Evolutionary conservation across 2,797 vertebrate genomes (phyloP), one percentile per base, ranked within the genome.

Genomic region (Perodicticus potto): DNA sequence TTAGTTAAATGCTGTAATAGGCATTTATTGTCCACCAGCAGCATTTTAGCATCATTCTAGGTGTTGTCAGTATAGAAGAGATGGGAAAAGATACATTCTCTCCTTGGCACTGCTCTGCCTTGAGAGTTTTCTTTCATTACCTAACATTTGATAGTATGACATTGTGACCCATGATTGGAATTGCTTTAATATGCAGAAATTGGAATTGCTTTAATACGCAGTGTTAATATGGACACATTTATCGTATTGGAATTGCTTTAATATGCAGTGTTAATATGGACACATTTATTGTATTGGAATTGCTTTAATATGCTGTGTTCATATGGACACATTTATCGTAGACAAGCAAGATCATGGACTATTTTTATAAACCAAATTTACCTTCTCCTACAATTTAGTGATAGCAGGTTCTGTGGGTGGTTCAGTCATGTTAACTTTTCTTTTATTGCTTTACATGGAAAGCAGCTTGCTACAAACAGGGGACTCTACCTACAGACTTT

Each of bases 131-230:
- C 53, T 37, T 85, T 49, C 27, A 43, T 57, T 59, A 45, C 19
- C 55, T 69, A 20, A 11, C 20, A 27, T 57, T 78, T 82, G 69
- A 4, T 59, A 32, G 32, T 49, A 14, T 29, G n/a, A 13, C 12
- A 34, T 49, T 92, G 86, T 43, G 0, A 13, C 49, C 7, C 7
- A 27, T 11, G 19, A 23, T 23, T 88, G 32, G 17, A 82, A 82
- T 93, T 95, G 27, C 19, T 83, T 92, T 78, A 53, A 86, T 57
- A 74, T 45, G 40, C 67, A 45, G 8, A 45, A 45, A 45, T 10
- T 40, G 32, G 17, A 81, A 81, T 93, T 95, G 32, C 23, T 82
- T 92, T 78, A 59, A 86, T 57, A 78, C 40, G 40, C 61, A n/a
- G 1, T 65, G 40, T 40, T 87, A 49, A 61, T 17, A 27, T 27